phyloP scores from a whole-genome alignment of 2,888 invertebrate species.

The Chloromyia formosa region DNA sequence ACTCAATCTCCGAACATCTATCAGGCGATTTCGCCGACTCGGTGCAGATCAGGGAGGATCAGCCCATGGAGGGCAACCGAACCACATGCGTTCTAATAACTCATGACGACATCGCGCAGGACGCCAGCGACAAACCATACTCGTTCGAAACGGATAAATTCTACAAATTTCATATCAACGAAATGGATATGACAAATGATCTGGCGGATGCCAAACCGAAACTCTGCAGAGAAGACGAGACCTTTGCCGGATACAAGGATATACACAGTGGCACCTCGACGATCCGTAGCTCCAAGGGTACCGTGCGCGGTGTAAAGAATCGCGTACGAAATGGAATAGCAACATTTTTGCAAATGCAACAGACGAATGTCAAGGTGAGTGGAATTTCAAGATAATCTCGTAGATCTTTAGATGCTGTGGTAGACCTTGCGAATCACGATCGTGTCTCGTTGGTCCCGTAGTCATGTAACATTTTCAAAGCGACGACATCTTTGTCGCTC shows the following conservation, averaged over 20 bases:
- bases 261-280: conserved; percentile 75
- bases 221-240: conserved; percentile 68
- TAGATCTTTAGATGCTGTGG: background rate
- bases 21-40: conserved; percentile 20
- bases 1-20: background rate
- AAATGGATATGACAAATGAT: conserved; percentile 65
- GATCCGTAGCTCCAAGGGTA: conserved; percentile 90
- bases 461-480: background rate
- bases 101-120: conserved; percentile 52
- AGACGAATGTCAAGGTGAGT: conserved; percentile 79
- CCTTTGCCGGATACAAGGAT: conserved; percentile 84
- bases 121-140: conserved; percentile 53
- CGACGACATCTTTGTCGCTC: background rate
- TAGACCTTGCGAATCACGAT: conserved; percentile 20
- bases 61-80: conserved; percentile 33
- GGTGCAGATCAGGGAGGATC: conserved; percentile 35
- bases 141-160: conserved; percentile 79
- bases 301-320: conserved; percentile 93
- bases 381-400: no score
- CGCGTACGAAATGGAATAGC: conserved; percentile 93
- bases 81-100: conserved; percentile 44
- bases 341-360: conserved; percentile 88
- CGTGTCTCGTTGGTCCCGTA: background rate
- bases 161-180: conserved; percentile 84
- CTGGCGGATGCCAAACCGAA: conserved; percentile 54